Evolutionary conservation across 1,140 invertebrate species (phyloP).

Genomic region (Penaeus japonicus): DNA sequence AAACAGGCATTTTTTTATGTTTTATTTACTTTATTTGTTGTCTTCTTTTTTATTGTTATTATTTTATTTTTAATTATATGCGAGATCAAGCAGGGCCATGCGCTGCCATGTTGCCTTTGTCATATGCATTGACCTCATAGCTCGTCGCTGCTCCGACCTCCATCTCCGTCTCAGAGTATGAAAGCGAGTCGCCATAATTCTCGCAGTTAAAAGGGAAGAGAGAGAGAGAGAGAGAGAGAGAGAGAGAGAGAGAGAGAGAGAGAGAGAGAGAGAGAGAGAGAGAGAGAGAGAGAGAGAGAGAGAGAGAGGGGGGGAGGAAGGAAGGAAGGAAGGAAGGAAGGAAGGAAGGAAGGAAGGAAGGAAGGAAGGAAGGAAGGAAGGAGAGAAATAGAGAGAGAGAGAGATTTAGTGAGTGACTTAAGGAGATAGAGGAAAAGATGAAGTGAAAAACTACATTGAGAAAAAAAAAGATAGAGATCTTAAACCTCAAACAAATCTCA

Average conservation of each 20-base stretch:
- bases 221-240: neutral
- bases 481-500: neutral
- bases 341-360: neutral
- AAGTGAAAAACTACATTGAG: neutral
- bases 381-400: neutral
- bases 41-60: too few relatives aligned
- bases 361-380: neutral
- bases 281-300: too few relatives aligned
- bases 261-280: neutral
- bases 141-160: too few relatives aligned
- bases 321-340: neutral
- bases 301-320: neutral
- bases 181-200: too few relatives aligned
- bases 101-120: too few relatives aligned
- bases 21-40: too few relatives aligned
- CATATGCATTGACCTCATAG: too few relatives aligned
- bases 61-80: too few relatives aligned
- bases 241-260: neutral
- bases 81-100: too few relatives aligned
- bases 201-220: too few relatives aligned
- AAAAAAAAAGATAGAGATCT: neutral
- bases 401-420: neutral
- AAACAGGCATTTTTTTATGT: too few relatives aligned
- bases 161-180: too few relatives aligned
- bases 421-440: neutral